A percentile compares a stretch with the other conserved stretches of the same genome.
Evolutionary conservation across 2,888 invertebrate genomes (phyloP).

Genomic region (Toxonevra muliebris): DNA sequence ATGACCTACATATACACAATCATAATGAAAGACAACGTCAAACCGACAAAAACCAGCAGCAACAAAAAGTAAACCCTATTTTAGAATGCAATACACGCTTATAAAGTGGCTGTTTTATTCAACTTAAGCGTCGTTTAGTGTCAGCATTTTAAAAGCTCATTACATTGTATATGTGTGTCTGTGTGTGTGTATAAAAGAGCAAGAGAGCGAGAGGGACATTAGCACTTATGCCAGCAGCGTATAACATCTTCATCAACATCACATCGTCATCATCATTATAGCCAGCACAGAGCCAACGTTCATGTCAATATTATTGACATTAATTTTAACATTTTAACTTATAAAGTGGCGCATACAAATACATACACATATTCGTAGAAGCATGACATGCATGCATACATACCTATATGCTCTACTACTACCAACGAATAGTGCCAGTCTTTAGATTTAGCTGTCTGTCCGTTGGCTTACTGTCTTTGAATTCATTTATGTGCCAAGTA

Average conservation of each 20-base stretch:
- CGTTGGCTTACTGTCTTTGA: no score
- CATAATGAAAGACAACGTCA: no score
- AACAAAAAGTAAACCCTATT: neutral
- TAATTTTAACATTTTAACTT: slow-evolving; percentile 28
- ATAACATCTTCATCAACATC: slow-evolving; percentile 15
- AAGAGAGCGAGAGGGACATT: neutral
- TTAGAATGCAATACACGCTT: neutral
- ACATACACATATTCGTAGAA: slow-evolving; percentile 1
- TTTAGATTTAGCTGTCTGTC: no score
- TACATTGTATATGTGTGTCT: neutral
- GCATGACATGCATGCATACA: neutral
- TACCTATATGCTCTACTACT: no score
- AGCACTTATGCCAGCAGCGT: neutral
- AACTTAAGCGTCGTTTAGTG: slow-evolving; percentile 27
- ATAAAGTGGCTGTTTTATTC: neutral
- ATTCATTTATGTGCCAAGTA: no score
- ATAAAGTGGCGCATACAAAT: slow-evolving; percentile 18
- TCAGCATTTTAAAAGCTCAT: slow-evolving; percentile 21
- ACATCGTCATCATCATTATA: slow-evolving; percentile 22
- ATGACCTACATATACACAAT: no score
- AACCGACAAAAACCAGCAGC: neutral
- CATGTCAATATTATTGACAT: slow-evolving; percentile 36
- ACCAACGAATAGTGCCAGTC: neutral
- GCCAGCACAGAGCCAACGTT: slow-evolving; percentile 9
- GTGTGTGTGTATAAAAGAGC: neutral